Conservation (phyloP, 2,113 vertebrate species). For the Natator depressus region DNA sequence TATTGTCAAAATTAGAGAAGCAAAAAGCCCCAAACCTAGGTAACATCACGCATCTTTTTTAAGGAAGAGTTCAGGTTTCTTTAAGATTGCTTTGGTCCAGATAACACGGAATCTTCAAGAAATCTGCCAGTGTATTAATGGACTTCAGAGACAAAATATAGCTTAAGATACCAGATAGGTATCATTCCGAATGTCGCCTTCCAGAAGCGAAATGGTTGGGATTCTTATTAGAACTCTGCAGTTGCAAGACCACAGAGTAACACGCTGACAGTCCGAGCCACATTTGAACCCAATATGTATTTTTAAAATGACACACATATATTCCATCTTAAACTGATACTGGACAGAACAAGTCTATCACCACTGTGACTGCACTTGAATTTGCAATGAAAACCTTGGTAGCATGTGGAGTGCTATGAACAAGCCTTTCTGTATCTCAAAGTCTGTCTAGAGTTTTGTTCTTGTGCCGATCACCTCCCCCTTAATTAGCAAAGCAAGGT, state of each 20-base stretch:
- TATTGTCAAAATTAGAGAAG: constrained; percentile 20
- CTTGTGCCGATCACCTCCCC: not conserved
- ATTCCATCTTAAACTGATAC: constrained; percentile 59
- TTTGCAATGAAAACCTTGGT: constrained; percentile 29
- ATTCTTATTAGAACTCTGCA: constrained; percentile 58
- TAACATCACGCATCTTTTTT: constrained; percentile 40
- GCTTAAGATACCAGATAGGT: constrained; percentile 41
- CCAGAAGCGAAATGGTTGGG: constrained; percentile 49
- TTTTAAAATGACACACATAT: constrained; percentile 48
- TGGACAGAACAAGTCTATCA: constrained; percentile 53
- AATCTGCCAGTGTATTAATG: constrained; percentile 60
- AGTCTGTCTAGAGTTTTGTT: not conserved
- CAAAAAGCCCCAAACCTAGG: constrained; percentile 37
- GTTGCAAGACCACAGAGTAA: constrained; percentile 71
- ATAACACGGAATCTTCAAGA: constrained; percentile 39
- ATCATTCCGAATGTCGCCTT: constrained; percentile 44
- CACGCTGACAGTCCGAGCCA: constrained; percentile 55
- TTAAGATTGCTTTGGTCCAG: constrained; percentile 37
- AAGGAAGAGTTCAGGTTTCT: constrained; percentile 64
- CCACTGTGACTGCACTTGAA: constrained; percentile 14
- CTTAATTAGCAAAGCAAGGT: not conserved
- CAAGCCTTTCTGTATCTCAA: not conserved
- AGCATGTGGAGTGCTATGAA: not conserved
- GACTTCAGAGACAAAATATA: constrained; percentile 58
- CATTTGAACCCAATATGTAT: constrained; percentile 54